These are phyloP conservation scores for Ceyx cyanopectus DNA, from an alignment of 2,113 vertebrate genomes.

Conservation along the genomic window DNA sequence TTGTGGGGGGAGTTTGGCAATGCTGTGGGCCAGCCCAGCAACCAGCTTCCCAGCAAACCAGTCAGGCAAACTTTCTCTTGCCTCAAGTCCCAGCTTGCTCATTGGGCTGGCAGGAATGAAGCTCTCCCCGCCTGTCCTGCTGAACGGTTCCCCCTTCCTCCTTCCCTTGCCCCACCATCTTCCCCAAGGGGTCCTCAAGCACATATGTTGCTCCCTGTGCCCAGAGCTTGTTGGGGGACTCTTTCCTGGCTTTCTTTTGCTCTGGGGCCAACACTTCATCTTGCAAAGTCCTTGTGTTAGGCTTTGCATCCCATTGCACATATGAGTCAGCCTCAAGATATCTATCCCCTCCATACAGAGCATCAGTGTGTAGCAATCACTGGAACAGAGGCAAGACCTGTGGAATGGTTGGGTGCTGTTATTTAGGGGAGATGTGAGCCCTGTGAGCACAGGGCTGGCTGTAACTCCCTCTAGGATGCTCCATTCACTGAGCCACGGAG, in stretches of 20 bases:
- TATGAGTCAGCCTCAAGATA: neutral
- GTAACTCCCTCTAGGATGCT: accelerated
- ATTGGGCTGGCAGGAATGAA: neutral
- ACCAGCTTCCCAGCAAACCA: slow-evolving; percentile 34
- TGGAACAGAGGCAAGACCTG: accelerated
- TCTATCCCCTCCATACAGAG: neutral
- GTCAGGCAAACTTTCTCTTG: neutral
- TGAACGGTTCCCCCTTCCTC: neutral
- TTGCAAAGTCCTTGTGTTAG: accelerated
- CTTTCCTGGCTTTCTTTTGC: neutral
- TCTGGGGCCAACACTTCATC: neutral
- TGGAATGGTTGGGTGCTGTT: accelerated
- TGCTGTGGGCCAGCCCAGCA: neutral
- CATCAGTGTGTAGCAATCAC: accelerated
- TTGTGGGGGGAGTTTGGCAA: neutral
- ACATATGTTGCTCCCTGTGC: neutral
- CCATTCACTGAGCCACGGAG: neutral
- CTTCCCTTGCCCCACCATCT: accelerated
- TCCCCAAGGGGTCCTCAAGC: neutral
- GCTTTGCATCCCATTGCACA: neutral
- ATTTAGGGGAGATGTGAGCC: neutral
- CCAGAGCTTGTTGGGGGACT: neutral
- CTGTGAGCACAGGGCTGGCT: accelerated
- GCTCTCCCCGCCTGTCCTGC: neutral
- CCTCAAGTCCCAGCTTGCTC: slow-evolving; percentile 39